phyloP scores from a whole-genome alignment of 2,797 vertebrate genomes.

The Varecia variegata region DNA sequence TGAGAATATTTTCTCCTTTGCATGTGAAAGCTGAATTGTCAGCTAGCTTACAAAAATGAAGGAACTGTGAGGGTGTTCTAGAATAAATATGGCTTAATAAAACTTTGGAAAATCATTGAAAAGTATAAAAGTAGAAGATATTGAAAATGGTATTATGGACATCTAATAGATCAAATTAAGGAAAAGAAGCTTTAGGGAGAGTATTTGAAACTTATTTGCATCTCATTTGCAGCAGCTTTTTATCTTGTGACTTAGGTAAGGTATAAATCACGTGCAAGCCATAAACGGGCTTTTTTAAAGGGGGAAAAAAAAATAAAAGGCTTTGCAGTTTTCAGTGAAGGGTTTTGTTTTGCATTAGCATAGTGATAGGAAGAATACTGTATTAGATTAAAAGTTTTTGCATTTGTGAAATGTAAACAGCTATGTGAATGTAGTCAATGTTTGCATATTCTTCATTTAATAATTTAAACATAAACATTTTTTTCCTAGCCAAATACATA shows the following conservation, averaged over 20 bases:
- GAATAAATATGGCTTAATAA: background rate
- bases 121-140: background rate
- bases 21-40: background rate
- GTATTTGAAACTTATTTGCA: background rate
- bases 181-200: background rate
- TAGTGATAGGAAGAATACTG: background rate
- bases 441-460: background rate
- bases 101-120: background rate
- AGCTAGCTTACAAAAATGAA: background rate
- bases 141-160: background rate
- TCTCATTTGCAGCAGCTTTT: slow-evolving; percentile 1
- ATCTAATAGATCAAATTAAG: background rate
- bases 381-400: background rate
- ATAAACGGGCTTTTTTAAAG: background rate
- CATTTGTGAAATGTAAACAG: background rate
- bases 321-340: background rate
- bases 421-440: background rate
- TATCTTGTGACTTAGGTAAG: slow-evolving; percentile 1
- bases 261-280: background rate
- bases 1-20: slow-evolving; percentile 12
- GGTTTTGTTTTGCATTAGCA: background rate
- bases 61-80: background rate
- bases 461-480: background rate
- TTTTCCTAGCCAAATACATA: background rate
- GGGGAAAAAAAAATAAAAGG: background rate